Base-by-base conservation (phyloP, 2,888 invertebrate species). In the Anoplius nigerrimus region DNA sequence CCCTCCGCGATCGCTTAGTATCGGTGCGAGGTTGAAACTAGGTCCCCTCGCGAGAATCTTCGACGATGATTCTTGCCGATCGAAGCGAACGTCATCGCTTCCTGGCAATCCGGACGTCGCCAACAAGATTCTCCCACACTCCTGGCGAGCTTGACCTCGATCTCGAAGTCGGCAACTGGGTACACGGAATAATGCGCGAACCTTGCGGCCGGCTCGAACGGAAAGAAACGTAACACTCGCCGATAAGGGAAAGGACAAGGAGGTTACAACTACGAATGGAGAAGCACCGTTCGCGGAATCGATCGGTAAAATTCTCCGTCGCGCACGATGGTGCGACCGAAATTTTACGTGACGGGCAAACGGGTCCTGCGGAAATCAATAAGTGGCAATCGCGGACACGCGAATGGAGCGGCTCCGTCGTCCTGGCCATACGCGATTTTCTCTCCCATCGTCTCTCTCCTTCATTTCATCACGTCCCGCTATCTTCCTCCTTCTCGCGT, bases 281-380 rank as follows among this genome's bases (percentile, higher is more conserved):
- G 62, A 62, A 56, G 64, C 66, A 65, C 69, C 67, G 70, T 69
- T n/a, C 67, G 76, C 70, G 74, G n/a, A 79, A 79, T 82, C 78
- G 78, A 79, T 79, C 72, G 76, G 76, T 72, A 69, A 79, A 79
- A 79, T 13, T 34, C 34, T 34, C 24, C 2, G 34, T 34, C 79
- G 79, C 69, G 66, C 76, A 77, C 78, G 78, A 78, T 73, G 72
- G 72, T 69, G 73, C 71, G 76, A 75, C 79, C 75, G 69, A 70
- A 79, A 82, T 74, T 58, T 78, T 79, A 77, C 78, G 76, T 82
- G 76, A 80, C 72, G 80, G 74, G 79, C 66, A 70, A 74, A 78
- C 79, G 77, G 71, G 75, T 69, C 71, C 72, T 72, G 74, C 71
- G 74, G 81, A 82, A 82, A 85, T 85, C 85, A 85, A 85, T 85